Percentiles rank a stretch among this genome's conserved stretches.
Evolutionary conservation across 2,888 invertebrate genomes (phyloP).

Genomic region (Torymus aiolomorphi): DNA sequence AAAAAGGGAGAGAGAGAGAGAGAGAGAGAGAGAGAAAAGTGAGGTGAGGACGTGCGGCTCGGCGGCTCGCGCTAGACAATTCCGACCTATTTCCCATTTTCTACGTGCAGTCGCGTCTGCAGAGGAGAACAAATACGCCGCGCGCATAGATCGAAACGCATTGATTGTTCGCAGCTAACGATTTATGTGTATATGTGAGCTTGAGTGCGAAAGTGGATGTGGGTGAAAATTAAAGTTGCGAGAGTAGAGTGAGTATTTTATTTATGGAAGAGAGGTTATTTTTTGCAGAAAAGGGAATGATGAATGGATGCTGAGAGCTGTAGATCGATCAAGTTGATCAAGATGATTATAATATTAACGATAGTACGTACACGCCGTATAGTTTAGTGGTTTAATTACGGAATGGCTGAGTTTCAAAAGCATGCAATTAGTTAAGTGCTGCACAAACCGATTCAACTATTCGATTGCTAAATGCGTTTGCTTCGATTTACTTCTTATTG

Average conservation of each 20-base stretch:
- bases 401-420: conserved; percentile 9
- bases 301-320: no score
- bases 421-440: conserved; percentile 39
- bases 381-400: conserved; percentile 20
- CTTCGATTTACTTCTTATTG: conserved; percentile 15
- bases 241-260: no score
- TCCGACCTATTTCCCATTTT: conserved; percentile 9
- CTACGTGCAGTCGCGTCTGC: neutral
- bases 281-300: no score
- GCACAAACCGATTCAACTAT: conserved; percentile 3
- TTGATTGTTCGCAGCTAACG: no score
- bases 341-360: no score
- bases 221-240: no score
- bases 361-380: neutral
- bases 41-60: no score
- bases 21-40: no score
- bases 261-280: neutral
- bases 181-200: no score
- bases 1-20: neutral
- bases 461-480: conserved; percentile 32
- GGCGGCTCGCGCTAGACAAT: neutral
- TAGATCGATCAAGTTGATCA: no score
- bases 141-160: neutral
- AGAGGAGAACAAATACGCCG: neutral
- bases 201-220: no score